Percentiles rank a stretch among this genome's conserved stretches.
Conservation (phyloP, 2,888 invertebrate genomes). For the Caenorhabditis wallacei region DNA sequence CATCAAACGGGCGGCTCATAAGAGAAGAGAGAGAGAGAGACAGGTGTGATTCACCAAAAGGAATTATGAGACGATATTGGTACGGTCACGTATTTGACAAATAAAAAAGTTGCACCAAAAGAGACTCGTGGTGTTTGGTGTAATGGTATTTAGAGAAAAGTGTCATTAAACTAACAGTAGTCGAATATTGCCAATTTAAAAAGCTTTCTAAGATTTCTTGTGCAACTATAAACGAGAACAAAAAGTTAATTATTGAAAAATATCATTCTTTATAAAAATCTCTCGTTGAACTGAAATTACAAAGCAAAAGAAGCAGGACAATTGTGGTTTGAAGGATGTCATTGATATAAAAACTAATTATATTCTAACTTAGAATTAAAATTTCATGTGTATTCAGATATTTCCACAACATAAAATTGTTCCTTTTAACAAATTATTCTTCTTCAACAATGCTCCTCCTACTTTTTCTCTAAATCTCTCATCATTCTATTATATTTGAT, state of each 20-base stretch:
- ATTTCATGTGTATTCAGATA: background rate
- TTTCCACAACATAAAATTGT: constrained; percentile 21
- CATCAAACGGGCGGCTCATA: constrained; percentile 31
- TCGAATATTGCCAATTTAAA: no score
- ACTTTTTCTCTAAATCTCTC: constrained; percentile 19
- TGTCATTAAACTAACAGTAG: no score
- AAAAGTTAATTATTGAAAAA: no score
- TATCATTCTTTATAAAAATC: no score
- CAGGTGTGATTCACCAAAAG: constrained; percentile 21
- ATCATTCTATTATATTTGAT: background rate
- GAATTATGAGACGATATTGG: background rate
- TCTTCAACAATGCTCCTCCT: constrained; percentile 24
- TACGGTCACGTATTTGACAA: background rate
- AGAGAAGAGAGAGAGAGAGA: constrained; percentile 14
- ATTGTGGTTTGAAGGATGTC: no score
- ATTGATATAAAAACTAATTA: no score
- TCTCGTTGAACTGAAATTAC: no score
- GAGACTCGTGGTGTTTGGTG: background rate
- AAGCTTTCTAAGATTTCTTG: no score
- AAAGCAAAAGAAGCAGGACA: no score
- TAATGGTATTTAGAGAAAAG: background rate
- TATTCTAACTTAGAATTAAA: no score
- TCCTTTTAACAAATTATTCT: constrained; percentile 49
- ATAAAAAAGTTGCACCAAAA: constrained; percentile 11
- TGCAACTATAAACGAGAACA: no score